Evolutionary conservation across 2,113 vertebrate genomes (phyloP), one percentile per base, ranked within the genome.

Genomic region (Sinocyclocheilus anophthalmus): DNA sequence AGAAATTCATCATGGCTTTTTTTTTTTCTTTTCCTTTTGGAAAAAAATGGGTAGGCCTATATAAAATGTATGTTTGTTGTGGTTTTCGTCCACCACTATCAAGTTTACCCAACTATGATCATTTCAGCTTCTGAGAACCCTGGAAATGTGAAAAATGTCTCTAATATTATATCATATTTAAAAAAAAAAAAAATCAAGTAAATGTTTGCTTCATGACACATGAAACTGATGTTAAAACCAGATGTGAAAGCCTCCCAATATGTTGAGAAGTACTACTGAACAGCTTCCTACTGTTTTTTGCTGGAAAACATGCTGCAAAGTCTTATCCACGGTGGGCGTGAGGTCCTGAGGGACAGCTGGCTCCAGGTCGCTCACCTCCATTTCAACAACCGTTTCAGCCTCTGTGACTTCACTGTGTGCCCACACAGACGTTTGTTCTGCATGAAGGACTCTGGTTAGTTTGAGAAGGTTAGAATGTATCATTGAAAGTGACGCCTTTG

Each of bases 281-380:
- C 0, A 2, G 13, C n/a, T 3, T 65, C 30, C 0, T 92, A 97
- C 96, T 69, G 92, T 97, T 94, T 97, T 97, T 24, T 96, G 95
- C 1, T 94, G 55, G 48, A 96, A 97, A 1, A 90, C 87, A 3
- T 96, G 96, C 87, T 88, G 92, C 1, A 30, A 5, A 33, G 61
- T 65, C 70, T 82, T 93, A 26, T 90, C 87, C 0, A 84, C 73
- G 20, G 67, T 76, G 76, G 82, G 72, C 9, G 33, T 24, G 9
- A 78, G 59, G 10, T 67, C 67, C 50, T 69, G 67, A 33, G 59
- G 65, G 16, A 77, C 11, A 16, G 24, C 33, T 9, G 84, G 59
- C 69, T 84, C 86, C 4, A 42, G 26, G 0, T 2, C 2, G 0
- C 67, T 86, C 37, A 86, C 81, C 65, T 90, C 91, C 1, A 70